Conservation (phyloP, 2,113 vertebrate genomes). For the Hippocampus comes region DNA sequence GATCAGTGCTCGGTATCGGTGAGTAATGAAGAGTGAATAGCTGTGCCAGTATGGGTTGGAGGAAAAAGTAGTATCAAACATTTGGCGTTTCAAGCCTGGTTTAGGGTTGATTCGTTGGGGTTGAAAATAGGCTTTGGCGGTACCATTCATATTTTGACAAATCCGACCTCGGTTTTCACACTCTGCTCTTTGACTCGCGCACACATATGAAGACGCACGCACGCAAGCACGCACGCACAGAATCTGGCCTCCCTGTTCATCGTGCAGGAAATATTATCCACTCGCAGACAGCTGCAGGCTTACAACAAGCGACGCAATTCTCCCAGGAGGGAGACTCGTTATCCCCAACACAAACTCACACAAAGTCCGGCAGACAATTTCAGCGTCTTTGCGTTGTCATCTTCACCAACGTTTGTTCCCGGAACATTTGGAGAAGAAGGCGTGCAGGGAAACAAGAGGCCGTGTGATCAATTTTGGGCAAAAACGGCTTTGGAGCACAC, state of each 20-base stretch:
- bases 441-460: slow-evolving; percentile 4
- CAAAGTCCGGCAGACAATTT: slow-evolving; percentile 13
- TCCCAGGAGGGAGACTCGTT: slow-evolving; percentile 58
- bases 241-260: slow-evolving; percentile 55
- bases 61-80: no score
- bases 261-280: slow-evolving; percentile 70
- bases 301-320: slow-evolving; percentile 58
- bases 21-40: no score
- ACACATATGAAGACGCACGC: slow-evolving; percentile 59
- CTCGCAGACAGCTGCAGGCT: slow-evolving; percentile 71
- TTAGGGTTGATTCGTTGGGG: no score
- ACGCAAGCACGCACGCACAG: slow-evolving; percentile 38
- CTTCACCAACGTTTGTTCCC: slow-evolving; percentile 18
- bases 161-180: slow-evolving; percentile 55
- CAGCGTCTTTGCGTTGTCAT: slow-evolving; percentile 20
- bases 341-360: slow-evolving; percentile 57
- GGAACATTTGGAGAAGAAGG: slow-evolving; percentile 8
- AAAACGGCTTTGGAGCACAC: slow-evolving; percentile 45
- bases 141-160: slow-evolving; percentile 33
- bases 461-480: slow-evolving; percentile 44
- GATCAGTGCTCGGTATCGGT: no score
- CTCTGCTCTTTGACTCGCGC: slow-evolving; percentile 60
- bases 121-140: no score
- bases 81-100: no score
- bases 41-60: no score